Percentiles rank a stretch among this genome's conserved stretches.
Conservation (phyloP, 2,888 invertebrate genomes). For the Myopa testacea region DNA sequence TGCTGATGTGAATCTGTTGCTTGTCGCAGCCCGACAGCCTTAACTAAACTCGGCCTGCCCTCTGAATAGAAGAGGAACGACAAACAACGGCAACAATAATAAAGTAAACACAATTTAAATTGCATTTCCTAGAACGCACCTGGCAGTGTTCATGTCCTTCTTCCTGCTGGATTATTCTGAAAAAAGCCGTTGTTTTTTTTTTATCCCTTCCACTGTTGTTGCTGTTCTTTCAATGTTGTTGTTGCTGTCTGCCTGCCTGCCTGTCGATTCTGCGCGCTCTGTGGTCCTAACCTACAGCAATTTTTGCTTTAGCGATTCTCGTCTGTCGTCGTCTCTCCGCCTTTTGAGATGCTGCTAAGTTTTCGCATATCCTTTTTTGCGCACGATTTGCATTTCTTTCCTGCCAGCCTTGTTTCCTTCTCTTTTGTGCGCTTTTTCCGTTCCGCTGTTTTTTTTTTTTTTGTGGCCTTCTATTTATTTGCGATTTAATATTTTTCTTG, state of each 20-base stretch:
- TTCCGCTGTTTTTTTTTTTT: not conserved
- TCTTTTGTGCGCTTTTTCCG: not conserved
- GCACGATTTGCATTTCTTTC: not conserved
- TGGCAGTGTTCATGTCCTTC: not conserved
- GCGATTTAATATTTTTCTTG: not conserved
- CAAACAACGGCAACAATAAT: not conserved
- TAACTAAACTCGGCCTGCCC: too few relatives aligned
- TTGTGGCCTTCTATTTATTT: constrained; percentile 10
- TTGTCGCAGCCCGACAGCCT: too few relatives aligned
- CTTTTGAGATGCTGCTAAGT: not conserved
- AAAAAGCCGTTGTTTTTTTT: not conserved
- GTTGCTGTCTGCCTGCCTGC: too few relatives aligned
- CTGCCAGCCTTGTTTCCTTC: not conserved
- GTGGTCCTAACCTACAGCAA: too few relatives aligned
- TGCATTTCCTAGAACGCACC: constrained; percentile 34
- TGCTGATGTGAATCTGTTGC: too few relatives aligned
- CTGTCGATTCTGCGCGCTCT: not conserved
- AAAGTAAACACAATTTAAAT: constrained; percentile 21
- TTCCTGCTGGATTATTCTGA: not conserved
- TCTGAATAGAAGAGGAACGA: not conserved
- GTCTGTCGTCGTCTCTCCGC: not conserved
- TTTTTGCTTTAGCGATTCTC: too few relatives aligned
- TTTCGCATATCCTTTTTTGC: not conserved
- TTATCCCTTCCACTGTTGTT: not conserved
- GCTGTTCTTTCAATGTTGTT: too few relatives aligned